phyloP scores from a whole-genome alignment of 2,797 vertebrate genomes.

The Telmatherina bonti region DNA sequence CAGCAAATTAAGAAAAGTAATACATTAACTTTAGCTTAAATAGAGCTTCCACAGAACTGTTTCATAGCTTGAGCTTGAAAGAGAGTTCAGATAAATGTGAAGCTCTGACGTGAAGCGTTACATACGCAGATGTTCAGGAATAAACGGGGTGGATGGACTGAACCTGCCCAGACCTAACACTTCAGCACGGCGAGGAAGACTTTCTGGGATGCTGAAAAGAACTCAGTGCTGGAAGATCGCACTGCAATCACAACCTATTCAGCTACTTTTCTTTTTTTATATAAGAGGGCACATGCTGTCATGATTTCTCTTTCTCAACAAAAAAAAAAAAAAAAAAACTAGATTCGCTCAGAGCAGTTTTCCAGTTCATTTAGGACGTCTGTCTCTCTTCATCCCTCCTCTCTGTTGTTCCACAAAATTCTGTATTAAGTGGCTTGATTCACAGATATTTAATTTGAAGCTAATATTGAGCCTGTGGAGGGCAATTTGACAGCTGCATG shows the following conservation, averaged over 20 bases:
- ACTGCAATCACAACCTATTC: slow-evolving; percentile 20
- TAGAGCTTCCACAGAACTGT: too few relatives aligned
- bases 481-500: slow-evolving; percentile 41
- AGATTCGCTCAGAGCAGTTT: background rate
- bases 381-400: background rate
- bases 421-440: slow-evolving; percentile 27
- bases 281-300: background rate
- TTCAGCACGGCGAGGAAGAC: too few relatives aligned
- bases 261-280: background rate
- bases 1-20: too few relatives aligned
- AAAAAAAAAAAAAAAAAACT: too few relatives aligned
- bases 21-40: too few relatives aligned
- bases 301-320: background rate
- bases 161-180: background rate
- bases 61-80: too few relatives aligned
- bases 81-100: background rate
- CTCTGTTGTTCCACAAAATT: slow-evolving; percentile 5
- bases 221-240: slow-evolving; percentile 8
- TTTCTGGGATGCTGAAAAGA: background rate
- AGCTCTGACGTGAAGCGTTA: background rate
- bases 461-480: slow-evolving; percentile 16
- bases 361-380: background rate
- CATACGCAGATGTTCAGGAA: background rate
- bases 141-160: background rate
- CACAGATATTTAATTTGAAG: background rate